Conservation (phyloP, 1,140 invertebrate species). For the Asobara japonica region DNA sequence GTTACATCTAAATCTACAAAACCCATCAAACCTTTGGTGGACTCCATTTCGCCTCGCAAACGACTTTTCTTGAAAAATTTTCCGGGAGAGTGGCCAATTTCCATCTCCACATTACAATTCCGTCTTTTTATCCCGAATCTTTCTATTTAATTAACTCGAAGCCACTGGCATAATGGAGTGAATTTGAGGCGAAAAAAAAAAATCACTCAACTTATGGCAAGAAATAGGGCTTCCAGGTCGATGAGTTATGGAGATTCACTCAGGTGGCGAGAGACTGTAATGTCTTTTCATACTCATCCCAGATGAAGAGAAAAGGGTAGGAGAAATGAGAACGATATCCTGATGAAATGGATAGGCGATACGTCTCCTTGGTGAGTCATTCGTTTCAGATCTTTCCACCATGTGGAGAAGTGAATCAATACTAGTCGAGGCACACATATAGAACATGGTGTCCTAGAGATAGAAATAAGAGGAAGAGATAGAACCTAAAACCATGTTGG, state of each 20-base stretch:
- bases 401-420: conserved; percentile 9
- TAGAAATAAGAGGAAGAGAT: background rate
- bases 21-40: no score
- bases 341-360: conserved; percentile 18
- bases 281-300: background rate
- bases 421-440: background rate
- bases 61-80: no score
- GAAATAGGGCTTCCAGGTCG: background rate
- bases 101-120: no score
- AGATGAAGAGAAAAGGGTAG: background rate
- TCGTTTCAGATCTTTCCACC: background rate
- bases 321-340: conserved; percentile 10
- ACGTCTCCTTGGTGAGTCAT: conserved; percentile 18
- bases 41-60: no score
- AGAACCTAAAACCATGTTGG: background rate
- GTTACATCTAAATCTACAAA: no score
- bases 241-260: background rate
- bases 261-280: background rate
- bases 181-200: background rate
- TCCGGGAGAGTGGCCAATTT: no score
- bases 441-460: background rate
- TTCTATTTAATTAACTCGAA: no score
- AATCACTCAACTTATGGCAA: background rate
- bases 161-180: no score
- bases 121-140: no score